Conservation (phyloP, 2,113 vertebrate genomes). For the Anguilla japonica region DNA sequence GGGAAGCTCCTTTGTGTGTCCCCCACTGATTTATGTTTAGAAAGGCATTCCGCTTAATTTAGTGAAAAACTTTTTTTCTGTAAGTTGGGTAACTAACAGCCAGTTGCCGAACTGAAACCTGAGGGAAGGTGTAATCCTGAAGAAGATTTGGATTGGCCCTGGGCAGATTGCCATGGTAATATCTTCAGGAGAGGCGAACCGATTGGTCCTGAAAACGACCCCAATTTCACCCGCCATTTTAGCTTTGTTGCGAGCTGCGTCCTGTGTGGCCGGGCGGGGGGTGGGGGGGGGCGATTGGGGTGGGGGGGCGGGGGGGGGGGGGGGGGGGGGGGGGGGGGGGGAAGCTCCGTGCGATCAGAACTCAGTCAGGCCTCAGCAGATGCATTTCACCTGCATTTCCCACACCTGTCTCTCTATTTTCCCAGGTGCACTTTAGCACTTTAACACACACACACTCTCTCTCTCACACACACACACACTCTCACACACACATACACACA, state of each 20-base stretch:
- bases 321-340: neutral
- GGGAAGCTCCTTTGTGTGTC: too few relatives aligned
- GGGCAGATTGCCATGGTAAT: neutral
- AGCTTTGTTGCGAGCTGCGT: neutral
- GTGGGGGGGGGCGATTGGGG: neutral
- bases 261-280: neutral
- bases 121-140: too few relatives aligned
- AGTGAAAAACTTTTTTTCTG: too few relatives aligned
- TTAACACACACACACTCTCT: too few relatives aligned
- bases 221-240: conserved; percentile 32
- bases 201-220: conserved; percentile 7
- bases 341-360: too few relatives aligned
- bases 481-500: too few relatives aligned
- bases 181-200: neutral
- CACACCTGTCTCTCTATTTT: neutral
- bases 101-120: too few relatives aligned
- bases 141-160: neutral
- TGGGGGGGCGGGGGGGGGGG: neutral
- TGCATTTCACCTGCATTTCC: neutral
- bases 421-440: neutral
- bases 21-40: too few relatives aligned
- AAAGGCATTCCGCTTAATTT: too few relatives aligned
- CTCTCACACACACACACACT: too few relatives aligned
- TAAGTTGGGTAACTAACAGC: neutral
- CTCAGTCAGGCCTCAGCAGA: neutral